Percentiles rank a stretch among this genome's conserved stretches.
Evolutionary conservation across 2,888 invertebrate genomes (phyloP).

Genomic region (Hirtodrosophila trivittata): DNA sequence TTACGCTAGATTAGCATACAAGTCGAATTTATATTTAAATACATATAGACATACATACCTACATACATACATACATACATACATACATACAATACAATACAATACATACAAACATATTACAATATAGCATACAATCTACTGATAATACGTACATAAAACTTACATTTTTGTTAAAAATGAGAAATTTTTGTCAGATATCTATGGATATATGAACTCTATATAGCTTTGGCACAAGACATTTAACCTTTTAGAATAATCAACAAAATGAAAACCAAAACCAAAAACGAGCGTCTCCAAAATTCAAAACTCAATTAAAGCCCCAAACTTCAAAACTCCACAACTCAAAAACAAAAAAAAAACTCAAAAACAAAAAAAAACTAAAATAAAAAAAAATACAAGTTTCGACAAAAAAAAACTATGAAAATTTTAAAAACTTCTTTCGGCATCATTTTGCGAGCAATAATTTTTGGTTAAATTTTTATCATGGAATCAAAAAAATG

Average conservation of each 20-base stretch:
- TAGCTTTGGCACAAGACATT: slow-evolving; percentile 81
- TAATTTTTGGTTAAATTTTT: slow-evolving; percentile 15
- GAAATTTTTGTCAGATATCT: slow-evolving; percentile 32
- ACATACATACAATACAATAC: slow-evolving; percentile 13
- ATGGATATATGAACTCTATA: slow-evolving; percentile 27
- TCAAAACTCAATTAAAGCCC: slow-evolving; percentile 25
- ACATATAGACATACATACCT: slow-evolving; percentile 49
- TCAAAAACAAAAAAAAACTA: slow-evolving; percentile 38
- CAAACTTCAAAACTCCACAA: slow-evolving; percentile 36
- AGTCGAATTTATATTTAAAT: slow-evolving; percentile 75
- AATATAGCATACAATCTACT: slow-evolving; percentile 54
- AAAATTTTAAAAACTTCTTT: slow-evolving; percentile 53
- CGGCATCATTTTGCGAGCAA: slow-evolving; percentile 53
- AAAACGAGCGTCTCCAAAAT: slow-evolving; percentile 14
- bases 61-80: slow-evolving; percentile 28
- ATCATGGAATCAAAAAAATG: slow-evolving; percentile 20
- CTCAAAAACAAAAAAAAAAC: slow-evolving; percentile 36
- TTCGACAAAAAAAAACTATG: slow-evolving; percentile 53
- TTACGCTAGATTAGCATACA: slow-evolving; percentile 79
- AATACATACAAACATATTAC: slow-evolving; percentile 24
- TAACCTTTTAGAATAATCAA: slow-evolving; percentile 35
- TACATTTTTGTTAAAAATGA: slow-evolving; percentile 40
- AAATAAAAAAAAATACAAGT: slow-evolving; percentile 62
- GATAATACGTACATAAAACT: slow-evolving; percentile 40
- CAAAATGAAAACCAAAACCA: slow-evolving; percentile 27